These are phyloP conservation scores for Smithornis capensis DNA, from an alignment of 2,113 vertebrate genomes.

Conservation along the genomic window DNA sequence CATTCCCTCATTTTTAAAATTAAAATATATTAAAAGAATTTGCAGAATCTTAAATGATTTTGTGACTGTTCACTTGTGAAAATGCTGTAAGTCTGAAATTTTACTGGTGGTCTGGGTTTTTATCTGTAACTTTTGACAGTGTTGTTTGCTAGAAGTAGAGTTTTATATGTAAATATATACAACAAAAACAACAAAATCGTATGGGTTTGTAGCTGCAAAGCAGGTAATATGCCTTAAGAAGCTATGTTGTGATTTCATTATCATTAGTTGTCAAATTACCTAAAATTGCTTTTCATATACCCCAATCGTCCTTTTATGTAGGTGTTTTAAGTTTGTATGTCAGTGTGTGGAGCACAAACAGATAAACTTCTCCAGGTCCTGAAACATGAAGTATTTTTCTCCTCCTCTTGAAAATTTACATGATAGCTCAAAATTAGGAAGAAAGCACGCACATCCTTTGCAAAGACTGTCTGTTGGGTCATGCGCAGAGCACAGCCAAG, in stretches of 20 bases:
- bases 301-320: not conserved
- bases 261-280: not conserved
- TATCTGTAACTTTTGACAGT: not conserved
- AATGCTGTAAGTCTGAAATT: not conserved
- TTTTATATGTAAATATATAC: not conserved
- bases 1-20: not conserved
- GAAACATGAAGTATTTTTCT: not conserved
- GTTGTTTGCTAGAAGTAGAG: not conserved
- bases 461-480: constrained; percentile 46
- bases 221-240: not conserved
- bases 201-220: not conserved
- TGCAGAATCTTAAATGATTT: not conserved
- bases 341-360: not conserved
- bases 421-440: not conserved
- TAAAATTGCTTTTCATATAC: not conserved
- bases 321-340: not conserved
- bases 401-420: not conserved
- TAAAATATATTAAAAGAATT: not conserved
- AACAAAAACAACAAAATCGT: no score
- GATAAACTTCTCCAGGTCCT: not conserved
- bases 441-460: not conserved
- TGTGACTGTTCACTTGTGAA: not conserved
- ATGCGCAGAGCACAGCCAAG: constrained; percentile 64
- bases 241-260: not conserved
- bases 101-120: not conserved